Percentiles rank a stretch among this genome's conserved stretches.
Evolutionary conservation across 1,140 invertebrate species (phyloP).

Genomic region (Nixonia krombeini): DNA sequence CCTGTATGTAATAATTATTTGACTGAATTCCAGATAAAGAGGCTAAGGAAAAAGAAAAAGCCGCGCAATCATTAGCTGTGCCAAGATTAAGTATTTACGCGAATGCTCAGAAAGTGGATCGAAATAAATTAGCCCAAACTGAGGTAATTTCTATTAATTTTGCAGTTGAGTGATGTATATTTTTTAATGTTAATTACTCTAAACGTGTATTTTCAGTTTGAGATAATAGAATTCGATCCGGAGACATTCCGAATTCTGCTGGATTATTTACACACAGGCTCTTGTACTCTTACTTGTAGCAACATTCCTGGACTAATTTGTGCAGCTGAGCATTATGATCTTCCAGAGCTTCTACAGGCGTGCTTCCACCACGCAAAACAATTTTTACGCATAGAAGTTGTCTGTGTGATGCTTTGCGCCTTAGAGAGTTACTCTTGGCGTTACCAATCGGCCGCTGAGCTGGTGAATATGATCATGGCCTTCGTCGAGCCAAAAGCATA

Average conservation of each 20-base stretch:
- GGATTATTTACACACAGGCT: slow-evolving; percentile 93
- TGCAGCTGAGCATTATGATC: slow-evolving; percentile 93
- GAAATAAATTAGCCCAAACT: slow-evolving; percentile 90
- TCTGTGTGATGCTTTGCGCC: slow-evolving; percentile 92
- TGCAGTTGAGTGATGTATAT: too few species aligned
- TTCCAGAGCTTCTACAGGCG: slow-evolving; percentile 92
- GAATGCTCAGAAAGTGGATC: slow-evolving; percentile 93
- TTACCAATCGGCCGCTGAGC: slow-evolving; percentile 92
- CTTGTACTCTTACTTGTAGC: slow-evolving; percentile 90
- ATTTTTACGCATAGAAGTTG: slow-evolving; percentile 91
- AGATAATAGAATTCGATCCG: slow-evolving; percentile 95
- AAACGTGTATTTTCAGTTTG: slow-evolving; percentile 78
- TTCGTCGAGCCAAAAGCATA: slow-evolving; percentile 90
- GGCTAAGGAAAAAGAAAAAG: slow-evolving; percentile 80
- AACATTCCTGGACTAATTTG: slow-evolving; percentile 94
- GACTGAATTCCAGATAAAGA: slow-evolving; percentile 82
- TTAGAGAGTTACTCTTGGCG: slow-evolving; percentile 96
- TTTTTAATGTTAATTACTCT: background rate
- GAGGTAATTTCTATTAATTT: too few species aligned
- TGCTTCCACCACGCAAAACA: slow-evolving; percentile 97
- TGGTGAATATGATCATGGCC: slow-evolving; percentile 94
- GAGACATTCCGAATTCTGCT: slow-evolving; percentile 92
- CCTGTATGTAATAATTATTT: too few species aligned
- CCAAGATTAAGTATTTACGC: slow-evolving; percentile 92
- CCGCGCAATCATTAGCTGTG: slow-evolving; percentile 80